Evolutionary conservation across 2,888 invertebrate species (phyloP).

Genomic region (Oithona nana): DNA sequence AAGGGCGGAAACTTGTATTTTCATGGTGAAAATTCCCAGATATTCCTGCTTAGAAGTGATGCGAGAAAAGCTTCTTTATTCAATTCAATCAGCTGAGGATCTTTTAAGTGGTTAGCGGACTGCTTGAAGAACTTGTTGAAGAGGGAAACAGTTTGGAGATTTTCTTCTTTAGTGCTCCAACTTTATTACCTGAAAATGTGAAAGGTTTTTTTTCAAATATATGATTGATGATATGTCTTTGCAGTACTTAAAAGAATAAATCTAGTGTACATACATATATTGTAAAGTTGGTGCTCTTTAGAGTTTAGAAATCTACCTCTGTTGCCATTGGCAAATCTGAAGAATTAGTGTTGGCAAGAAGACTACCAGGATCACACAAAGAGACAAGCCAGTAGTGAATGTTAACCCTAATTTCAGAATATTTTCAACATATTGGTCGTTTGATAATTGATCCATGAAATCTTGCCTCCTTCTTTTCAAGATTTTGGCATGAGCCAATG

Average conservation of each 20-base stretch:
- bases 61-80: constrained; percentile 26
- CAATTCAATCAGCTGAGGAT: constrained; percentile 28
- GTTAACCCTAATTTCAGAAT: not conserved
- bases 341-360: too few species aligned
- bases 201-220: not conserved
- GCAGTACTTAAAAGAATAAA: not conserved
- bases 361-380: too few species aligned
- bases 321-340: too few species aligned
- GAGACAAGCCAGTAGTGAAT: not conserved
- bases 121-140: not conserved
- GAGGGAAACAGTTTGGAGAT: not conserved
- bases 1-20: constrained; percentile 29
- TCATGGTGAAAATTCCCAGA: constrained; percentile 29
- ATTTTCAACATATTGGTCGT: not conserved
- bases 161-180: not conserved
- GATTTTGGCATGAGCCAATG: too few species aligned
- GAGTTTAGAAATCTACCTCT: too few species aligned
- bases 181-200: not conserved
- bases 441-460: too few species aligned
- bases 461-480: too few species aligned
- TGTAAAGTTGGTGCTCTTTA: too few species aligned
- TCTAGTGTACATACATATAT: too few species aligned
- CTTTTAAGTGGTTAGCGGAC: constrained; percentile 26
- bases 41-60: constrained; percentile 27
- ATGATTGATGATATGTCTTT: not conserved